These are phyloP conservation scores for Aplysina aerophoba DNA, from an alignment of 37 sponge, comb jelly and placozoan genomes.

Conservation along the genomic window DNA sequence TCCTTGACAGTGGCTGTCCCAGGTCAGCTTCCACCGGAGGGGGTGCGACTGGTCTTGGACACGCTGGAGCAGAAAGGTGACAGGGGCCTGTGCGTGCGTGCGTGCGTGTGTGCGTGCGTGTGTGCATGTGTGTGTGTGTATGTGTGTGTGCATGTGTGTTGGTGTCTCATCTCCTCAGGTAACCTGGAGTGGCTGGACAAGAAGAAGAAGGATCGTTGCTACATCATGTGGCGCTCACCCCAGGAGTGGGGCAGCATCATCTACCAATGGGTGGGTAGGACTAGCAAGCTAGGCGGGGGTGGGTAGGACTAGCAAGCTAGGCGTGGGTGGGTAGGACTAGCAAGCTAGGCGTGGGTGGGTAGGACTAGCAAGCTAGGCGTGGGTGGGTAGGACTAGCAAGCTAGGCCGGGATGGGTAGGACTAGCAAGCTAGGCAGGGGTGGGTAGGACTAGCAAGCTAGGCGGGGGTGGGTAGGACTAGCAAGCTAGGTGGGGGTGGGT, in stretches of 20 bases:
- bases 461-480: too few species aligned
- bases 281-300: too few species aligned
- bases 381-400: too few species aligned
- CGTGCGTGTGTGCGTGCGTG: slow-evolving; percentile 7
- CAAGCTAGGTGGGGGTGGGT: too few species aligned
- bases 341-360: too few species aligned
- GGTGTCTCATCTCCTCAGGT: slow-evolving; percentile 43
- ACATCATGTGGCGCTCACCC: slow-evolving; percentile 96
- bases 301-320: too few species aligned
- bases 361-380: too few species aligned
- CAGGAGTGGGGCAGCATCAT: slow-evolving; percentile 95
- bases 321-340: too few species aligned
- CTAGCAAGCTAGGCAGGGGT: too few species aligned
- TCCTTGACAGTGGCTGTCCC: neutral
- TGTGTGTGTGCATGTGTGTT: slow-evolving; percentile 13
- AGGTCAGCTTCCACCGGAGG: slow-evolving; percentile 79
- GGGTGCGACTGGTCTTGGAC: slow-evolving; percentile 51
- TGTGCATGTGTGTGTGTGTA: slow-evolving; percentile 7
- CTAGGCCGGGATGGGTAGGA: too few species aligned
- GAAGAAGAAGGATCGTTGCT: slow-evolving; percentile 74
- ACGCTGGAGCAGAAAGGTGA: slow-evolving; percentile 77
- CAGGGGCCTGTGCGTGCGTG: neutral
- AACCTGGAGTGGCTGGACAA: slow-evolving; percentile 94
- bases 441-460: too few species aligned
- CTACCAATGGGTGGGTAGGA: slow-evolving; percentile 84